Percentiles rank a stretch among this genome's conserved stretches.
These are phyloP conservation scores for Diadema setosum DNA, from an alignment of 35 echinoderm and acorn worm genomes.

Conservation along the genomic window DNA sequence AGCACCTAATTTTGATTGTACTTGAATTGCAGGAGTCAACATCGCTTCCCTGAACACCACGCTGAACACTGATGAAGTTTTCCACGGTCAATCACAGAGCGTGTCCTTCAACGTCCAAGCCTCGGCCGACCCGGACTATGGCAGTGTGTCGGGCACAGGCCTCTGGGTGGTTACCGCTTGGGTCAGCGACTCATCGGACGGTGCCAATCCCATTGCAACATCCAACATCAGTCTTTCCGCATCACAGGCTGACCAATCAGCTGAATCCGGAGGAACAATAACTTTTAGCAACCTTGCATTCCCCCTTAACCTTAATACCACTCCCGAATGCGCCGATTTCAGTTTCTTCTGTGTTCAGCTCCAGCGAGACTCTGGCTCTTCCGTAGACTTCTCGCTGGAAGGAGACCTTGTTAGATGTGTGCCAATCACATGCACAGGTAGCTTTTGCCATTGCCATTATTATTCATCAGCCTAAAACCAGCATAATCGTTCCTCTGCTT, in stretches of 20 bases:
- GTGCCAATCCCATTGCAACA: background rate
- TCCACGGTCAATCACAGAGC: background rate
- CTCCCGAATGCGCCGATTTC: background rate
- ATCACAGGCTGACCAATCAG: no score
- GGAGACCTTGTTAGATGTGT: background rate
- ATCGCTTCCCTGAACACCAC: background rate
- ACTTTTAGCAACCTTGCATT: no score
- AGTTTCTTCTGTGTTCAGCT: slow-evolving; percentile 37
- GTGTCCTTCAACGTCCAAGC: background rate
- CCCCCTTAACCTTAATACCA: background rate
- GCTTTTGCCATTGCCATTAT: no score
- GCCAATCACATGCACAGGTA: background rate
- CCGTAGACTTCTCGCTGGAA: slow-evolving; percentile 24
- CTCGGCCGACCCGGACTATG: background rate
- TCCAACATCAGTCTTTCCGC: no score
- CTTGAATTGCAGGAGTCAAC: background rate
- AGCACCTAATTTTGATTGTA: no score
- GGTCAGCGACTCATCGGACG: slow-evolving; percentile 10
- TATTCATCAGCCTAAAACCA: no score
- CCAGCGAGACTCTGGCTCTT: background rate
- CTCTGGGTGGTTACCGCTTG: slow-evolving; percentile 44
- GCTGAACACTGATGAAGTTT: background rate
- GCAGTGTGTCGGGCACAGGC: slow-evolving; percentile 24
- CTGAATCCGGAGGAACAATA: no score
- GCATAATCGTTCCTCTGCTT: no score